Percentiles rank a stretch among this genome's conserved stretches.
phyloP scores from a whole-genome alignment of 2,113 vertebrate species.

The Aviceda subcristata region DNA sequence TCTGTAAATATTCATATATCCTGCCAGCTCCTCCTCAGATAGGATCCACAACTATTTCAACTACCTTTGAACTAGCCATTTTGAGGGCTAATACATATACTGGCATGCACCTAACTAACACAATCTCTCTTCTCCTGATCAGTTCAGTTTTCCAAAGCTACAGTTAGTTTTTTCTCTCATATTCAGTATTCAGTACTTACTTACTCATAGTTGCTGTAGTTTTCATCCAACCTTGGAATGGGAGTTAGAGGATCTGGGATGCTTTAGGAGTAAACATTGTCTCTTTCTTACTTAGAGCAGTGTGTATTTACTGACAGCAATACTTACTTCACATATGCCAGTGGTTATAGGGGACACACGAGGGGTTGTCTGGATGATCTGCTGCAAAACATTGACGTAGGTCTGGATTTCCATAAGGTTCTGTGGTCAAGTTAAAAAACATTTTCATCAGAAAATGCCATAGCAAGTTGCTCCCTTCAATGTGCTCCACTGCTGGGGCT shows the following conservation, averaged over 20 bases:
- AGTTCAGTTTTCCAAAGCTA: not conserved
- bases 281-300: not conserved
- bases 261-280: not conserved
- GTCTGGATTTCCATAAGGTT: conserved; percentile 95
- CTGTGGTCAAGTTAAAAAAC: conserved; percentile 63
- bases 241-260: not conserved
- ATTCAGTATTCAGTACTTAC: not conserved
- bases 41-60: not conserved
- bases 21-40: not conserved
- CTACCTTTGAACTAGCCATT: not conserved
- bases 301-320: not conserved
- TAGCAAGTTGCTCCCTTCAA: not conserved
- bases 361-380: conserved; percentile 87
- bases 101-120: not conserved
- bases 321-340: conserved; percentile 83
- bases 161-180: not conserved
- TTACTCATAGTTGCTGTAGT: not conserved
- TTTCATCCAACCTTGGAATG: not conserved
- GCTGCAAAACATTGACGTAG: conserved; percentile 88
- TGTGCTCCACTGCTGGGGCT: not conserved
- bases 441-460: not conserved
- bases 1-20: not conserved
- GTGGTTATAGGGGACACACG: conserved; percentile 70
- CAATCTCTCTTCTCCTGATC: not conserved
- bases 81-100: not conserved